Base-by-base conservation (phyloP, 2,888 invertebrate species). In the Scrobipalpa atriplicella region DNA sequence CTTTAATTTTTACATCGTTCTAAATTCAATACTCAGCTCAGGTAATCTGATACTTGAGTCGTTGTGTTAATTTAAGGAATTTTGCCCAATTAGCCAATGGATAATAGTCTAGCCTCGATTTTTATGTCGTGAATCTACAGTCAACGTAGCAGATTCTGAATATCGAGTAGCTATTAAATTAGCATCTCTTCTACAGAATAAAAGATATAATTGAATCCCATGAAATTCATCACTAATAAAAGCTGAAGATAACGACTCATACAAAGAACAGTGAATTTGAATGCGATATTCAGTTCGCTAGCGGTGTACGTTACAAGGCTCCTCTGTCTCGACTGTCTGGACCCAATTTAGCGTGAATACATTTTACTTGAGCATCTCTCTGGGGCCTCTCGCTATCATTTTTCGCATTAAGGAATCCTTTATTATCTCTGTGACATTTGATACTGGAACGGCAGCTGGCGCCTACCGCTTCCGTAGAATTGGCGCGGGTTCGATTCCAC, bases 401-500 rank as follows among this genome's bases (percentile, higher is more conserved):
- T 85, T 87, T 89, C 85, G 81, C 85, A 84, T 85, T 88, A 89
- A 87, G 74, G 83, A 82, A 85, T 84, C 83, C 87, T 84, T 86
- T 85, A 85, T 88, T 86, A 86, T 85, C 86, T 83, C 77, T 75
- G 70, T 74, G 83, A 78, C 75, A 91, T 85, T 85, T 78, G 90
- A 92, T 89, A 90, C 85, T 78, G 70, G 71, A 68, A 67, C 78
- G 79, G 84, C 92, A 90, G 91, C 87, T 90, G 91, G 90, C 91
- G 91, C 90, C 90, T 83, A 78, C 77, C 79, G 90, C 90, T 92
- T 90, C 91, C 89, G 90, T 86, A 80, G 83, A 85, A 82, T 87
- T 79, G 80, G 73, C 78, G 80, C 83, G 73, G 81, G 84, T 85
- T 84, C 78, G 75, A 83, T 81, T 81, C 80, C 80, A 80, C 77